Evolutionary conservation across 1,140 invertebrate species (phyloP), one percentile per base, ranked within the genome.

Genomic region (Drosophila suzukii): DNA sequence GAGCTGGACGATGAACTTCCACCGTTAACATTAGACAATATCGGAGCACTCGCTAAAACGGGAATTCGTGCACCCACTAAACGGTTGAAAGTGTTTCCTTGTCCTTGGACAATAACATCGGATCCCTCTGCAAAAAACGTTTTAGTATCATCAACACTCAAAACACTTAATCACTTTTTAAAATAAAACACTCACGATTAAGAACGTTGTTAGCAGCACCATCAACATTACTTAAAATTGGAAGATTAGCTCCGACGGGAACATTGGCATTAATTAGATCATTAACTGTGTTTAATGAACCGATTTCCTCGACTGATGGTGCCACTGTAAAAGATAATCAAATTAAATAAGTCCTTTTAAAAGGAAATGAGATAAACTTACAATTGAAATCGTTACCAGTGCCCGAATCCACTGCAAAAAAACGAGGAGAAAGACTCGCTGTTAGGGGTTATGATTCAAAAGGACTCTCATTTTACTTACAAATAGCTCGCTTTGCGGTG

Each of bases 401-500:
- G 1, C 49, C 49, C 0, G 58, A 60, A 10, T n/a, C 51, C n/a
- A 75, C 49, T 62, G 13, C 0, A 43, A 59, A 10, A 10, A 24
- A 10, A 60, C 0, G 2, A 47, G 41, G 0, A 47, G 24, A 5
- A 46, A 20, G 27, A 2, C 27, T 27, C 3, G 27, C 27, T 0
- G 0, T 27, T 20, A 30, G 10, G 1, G 24, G 11, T 15, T 32
- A 12, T 11, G n/a, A 5, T 12, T 6, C 41, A 30, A 20, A 10
- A 38, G 13, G 4, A 30, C n/a, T n/a, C 41, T 8, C 6, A 6
- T 30, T 15, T 6, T 4, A 56, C 60, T 32, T 15, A 62, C 60
- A 1, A 3, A 58, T 66, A 15, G 63, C 30, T 12, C 82, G 83
- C 34, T 85, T 85, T 5, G 51, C 46, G 7, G 63, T 68, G 3